Evolutionary conservation across 1,140 invertebrate genomes (phyloP).

Genomic region (Drosophila trapezifrons): DNA sequence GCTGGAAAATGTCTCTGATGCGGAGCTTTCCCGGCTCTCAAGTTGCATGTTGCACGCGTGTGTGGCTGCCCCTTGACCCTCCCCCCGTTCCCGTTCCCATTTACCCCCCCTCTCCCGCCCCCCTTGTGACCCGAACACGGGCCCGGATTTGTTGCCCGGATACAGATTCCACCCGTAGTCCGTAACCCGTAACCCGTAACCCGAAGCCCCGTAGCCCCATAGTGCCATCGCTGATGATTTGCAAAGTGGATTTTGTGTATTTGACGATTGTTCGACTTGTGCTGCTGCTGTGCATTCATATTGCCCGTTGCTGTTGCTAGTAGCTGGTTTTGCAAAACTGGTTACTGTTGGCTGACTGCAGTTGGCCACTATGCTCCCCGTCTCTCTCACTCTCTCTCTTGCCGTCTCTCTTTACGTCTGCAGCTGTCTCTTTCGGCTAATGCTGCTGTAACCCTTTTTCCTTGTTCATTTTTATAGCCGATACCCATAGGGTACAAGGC

Average conservation of each 20-base stretch:
- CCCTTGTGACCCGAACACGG: conserved; percentile 26
- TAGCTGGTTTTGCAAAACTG: conserved; percentile 64
- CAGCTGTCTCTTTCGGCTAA: conserved; percentile 17
- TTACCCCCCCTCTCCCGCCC: no score
- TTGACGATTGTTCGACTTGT: conserved; percentile 77
- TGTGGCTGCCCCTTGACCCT: conserved; percentile 27
- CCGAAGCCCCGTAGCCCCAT: conserved; percentile 39
- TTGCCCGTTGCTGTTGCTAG: conserved; percentile 24
- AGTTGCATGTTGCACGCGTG: conserved; percentile 75
- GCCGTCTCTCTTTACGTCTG: not conserved
- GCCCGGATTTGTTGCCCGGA: conserved; percentile 23
- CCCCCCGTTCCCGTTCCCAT: not conserved
- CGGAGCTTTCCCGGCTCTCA: conserved; percentile 39
- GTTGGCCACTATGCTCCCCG: conserved; percentile 15
- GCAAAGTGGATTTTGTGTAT: conserved; percentile 80
- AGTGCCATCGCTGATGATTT: conserved; percentile 68
- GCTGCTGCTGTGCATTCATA: conserved; percentile 31
- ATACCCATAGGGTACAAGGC: not conserved
- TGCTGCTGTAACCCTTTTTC: conserved; percentile 51
- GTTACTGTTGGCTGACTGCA: conserved; percentile 58
- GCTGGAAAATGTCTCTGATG: conserved; percentile 65
- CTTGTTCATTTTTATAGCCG: conserved; percentile 5
- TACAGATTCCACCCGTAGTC: conserved; percentile 15
- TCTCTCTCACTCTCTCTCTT: conserved; percentile 8
- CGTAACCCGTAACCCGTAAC: conserved; percentile 1